phyloP scores from a whole-genome alignment of 2,797 vertebrate genomes.

The Podargus strigoides region DNA sequence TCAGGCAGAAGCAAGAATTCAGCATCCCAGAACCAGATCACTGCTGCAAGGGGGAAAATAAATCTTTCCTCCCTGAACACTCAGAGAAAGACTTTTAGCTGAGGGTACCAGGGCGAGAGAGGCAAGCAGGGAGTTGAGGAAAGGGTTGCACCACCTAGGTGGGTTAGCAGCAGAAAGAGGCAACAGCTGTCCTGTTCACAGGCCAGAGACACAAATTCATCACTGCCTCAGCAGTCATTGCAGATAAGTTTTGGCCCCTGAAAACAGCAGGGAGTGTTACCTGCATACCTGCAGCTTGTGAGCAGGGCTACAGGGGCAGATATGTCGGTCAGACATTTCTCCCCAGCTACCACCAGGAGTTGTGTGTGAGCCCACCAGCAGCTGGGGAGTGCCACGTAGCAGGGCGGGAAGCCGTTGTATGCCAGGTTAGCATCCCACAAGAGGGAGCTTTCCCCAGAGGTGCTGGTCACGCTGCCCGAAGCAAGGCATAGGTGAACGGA shows the following conservation, averaged over 20 bases:
- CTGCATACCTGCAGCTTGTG: neutral
- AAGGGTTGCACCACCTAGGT: neutral
- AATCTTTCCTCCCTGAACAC: neutral
- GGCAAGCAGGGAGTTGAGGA: neutral
- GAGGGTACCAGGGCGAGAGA: neutral
- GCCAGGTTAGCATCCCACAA: too few relatives aligned
- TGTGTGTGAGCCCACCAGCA: neutral
- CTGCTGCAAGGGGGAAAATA: neutral
- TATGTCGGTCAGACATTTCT: neutral
- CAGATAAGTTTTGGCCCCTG: neutral
- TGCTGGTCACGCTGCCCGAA: neutral
- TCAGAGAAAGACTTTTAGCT: neutral
- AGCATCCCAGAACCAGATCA: neutral
- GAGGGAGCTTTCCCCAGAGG: neutral
- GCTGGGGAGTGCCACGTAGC: neutral
- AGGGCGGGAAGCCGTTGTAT: neutral
- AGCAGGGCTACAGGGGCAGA: neutral
- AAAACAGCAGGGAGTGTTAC: neutral
- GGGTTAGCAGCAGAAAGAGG: neutral
- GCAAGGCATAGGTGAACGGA: neutral
- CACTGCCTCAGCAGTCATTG: neutral
- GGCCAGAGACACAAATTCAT: neutral
- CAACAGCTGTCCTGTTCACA: neutral
- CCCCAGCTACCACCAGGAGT: neutral
- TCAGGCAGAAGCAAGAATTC: neutral